Evolutionary conservation across 2,797 vertebrate species (phyloP).

Genomic region (Loriculus beryllinus): DNA sequence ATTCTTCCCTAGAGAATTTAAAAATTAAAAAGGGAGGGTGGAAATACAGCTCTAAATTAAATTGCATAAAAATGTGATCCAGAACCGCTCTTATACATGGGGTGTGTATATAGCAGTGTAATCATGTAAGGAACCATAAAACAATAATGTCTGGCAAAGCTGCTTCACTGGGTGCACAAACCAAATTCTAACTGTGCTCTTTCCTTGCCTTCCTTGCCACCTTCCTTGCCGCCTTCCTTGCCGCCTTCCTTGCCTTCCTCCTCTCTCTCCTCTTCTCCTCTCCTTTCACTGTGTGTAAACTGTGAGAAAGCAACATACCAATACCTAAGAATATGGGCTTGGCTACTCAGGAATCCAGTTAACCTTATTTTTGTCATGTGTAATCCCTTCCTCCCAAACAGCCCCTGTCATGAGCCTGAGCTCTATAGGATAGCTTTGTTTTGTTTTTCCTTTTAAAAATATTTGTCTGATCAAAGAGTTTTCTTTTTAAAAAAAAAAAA

Average conservation of each 20-base stretch:
- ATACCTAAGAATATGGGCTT: background rate
- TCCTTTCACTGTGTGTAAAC: background rate
- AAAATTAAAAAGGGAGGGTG: fast-evolving
- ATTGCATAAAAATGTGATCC: background rate
- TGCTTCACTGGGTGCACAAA: background rate
- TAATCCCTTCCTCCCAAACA: background rate
- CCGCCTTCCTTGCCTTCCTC: too few relatives aligned
- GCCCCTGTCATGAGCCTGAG: background rate
- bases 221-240: too few relatives aligned
- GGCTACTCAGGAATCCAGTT: background rate
- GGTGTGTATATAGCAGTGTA: background rate
- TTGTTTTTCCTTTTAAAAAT: slow-evolving; percentile 47
- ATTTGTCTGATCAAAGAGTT: slow-evolving; percentile 39
- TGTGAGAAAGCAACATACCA: background rate
- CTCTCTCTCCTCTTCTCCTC: background rate
- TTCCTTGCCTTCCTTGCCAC: too few relatives aligned
- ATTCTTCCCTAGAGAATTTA: background rate
- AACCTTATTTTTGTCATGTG: background rate
- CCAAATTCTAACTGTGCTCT: background rate
- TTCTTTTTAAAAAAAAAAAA: background rate
- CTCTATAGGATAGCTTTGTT: background rate
- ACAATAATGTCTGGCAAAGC: background rate
- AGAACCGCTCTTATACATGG: background rate
- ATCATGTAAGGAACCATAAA: background rate
- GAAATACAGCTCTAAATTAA: background rate